Evolutionary conservation across 2,113 vertebrate genomes (phyloP).

Genomic region (Suricata suricatta): DNA sequence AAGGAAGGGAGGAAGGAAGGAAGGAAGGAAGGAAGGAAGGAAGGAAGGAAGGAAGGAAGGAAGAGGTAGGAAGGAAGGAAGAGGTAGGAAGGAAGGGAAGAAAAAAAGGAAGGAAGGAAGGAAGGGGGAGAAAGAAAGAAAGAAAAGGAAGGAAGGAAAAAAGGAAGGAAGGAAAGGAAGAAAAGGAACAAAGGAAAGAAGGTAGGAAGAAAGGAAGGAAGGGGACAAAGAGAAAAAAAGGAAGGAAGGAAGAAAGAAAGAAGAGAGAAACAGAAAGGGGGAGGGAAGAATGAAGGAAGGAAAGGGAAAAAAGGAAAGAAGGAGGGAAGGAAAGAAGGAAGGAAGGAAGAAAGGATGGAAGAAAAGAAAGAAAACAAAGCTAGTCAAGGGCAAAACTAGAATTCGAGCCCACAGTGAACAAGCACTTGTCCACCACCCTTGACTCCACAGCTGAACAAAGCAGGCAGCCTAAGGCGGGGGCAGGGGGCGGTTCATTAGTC

Average conservation of each 20-base stretch:
- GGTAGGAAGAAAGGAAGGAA: rapidly evolving
- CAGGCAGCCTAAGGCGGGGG: not conserved
- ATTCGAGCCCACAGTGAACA: not conserved
- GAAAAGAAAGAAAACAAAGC: not conserved
- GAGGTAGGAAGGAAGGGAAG: rapidly evolving
- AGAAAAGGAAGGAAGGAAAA: too few species aligned
- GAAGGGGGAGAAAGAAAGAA: rapidly evolving
- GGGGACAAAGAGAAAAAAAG: rapidly evolving
- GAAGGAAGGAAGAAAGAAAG: rapidly evolving
- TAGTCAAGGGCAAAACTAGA: not conserved
- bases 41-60: too few species aligned
- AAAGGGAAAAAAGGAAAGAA: too few species aligned
- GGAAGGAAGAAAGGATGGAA: not conserved
- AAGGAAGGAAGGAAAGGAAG: rapidly evolving
- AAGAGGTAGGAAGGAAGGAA: rapidly evolving
- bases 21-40: not conserved
- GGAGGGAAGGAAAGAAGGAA: not conserved
- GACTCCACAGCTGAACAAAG: not conserved
- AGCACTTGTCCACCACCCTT: not conserved
- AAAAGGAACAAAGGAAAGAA: rapidly evolving
- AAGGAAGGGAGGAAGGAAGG: not conserved
- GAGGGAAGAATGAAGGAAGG: too few species aligned
- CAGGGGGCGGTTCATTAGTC: not conserved
- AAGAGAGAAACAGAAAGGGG: too few species aligned
- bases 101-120: too few species aligned